Evolutionary conservation across 2,113 vertebrate species (phyloP), one percentile per base, ranked within the genome.

Genomic region (Pelvicachromis taeniatus): DNA sequence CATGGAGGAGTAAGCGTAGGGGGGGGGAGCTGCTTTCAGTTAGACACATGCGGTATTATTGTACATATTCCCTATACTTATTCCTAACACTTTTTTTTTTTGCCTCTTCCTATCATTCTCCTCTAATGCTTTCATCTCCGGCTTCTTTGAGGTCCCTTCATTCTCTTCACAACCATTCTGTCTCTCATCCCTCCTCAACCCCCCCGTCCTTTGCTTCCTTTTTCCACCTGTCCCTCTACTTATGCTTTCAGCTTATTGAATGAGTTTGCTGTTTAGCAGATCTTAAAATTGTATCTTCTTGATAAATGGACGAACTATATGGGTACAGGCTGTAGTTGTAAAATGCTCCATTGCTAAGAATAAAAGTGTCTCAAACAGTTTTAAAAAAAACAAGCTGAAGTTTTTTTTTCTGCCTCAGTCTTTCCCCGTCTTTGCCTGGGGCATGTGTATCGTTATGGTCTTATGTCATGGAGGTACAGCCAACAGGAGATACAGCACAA

Each of bases 261-360:
- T 8, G 21, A 23, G 12, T 31, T 65, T 54, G 29, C 48, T 38
- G 29, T 52, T 86, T 75, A 75, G 70, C 42, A 70, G 61, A 81
- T 86, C 35, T 89, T 81, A 88, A 92, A 81, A 9, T 65, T 4
- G 55, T 38, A 86, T 85, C 78, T 53, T 6, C 12, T 40, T 50
- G 45, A 68, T 48, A 82, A 84, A 80, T 11, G 21, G 65, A 63
- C 19, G 38, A 38, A 45, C 33, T 6, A 4, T 21, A 2, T 9
- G 19, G 54, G 50, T 48, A 61, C 23, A 55, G n/a, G 40, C 42
- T 10, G 3, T 50, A 54, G 68, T n/a, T 78, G 78, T 91, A 81
- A 93, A 91, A 90, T 19, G 56, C 68, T 68, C 77, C 89, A 82
- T 91, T 89, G 88, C 53, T 7, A 13, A 38, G 26, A 86, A 70